Conservation (phyloP, 53 echinoderm and acorn worm genomes). For the Luidia sarsii region DNA sequence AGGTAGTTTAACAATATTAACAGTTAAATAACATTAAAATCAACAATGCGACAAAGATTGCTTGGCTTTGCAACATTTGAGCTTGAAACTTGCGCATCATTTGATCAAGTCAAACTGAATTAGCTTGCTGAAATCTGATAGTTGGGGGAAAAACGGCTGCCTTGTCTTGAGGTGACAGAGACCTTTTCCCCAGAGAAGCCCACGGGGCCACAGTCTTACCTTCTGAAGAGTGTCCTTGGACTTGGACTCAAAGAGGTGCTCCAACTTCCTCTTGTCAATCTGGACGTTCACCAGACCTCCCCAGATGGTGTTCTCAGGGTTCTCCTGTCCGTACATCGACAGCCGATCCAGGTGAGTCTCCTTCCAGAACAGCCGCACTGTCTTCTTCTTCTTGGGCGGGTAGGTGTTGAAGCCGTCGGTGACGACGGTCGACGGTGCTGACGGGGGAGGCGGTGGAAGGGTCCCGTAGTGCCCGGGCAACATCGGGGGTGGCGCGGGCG, state of each 20-base stretch:
- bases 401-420: constrained; percentile 62
- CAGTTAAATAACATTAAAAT: too few relatives aligned
- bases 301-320: constrained; percentile 77
- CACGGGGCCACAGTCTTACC: constrained; percentile 77
- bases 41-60: too few relatives aligned
- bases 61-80: too few relatives aligned
- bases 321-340: constrained; percentile 60
- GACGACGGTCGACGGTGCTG: constrained; percentile 13
- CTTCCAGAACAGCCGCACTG: constrained; percentile 93
- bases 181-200: too few relatives aligned
- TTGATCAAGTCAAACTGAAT: too few relatives aligned
- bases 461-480: constrained; percentile 27
- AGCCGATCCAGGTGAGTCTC: constrained; percentile 75
- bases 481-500: too few relatives aligned
- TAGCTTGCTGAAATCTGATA: too few relatives aligned
- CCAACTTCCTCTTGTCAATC: constrained; percentile 88
- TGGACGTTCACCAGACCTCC: constrained; percentile 64
- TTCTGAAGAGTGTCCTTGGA: constrained; percentile 82
- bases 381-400: constrained; percentile 93
- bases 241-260: constrained; percentile 94
- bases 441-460: constrained; percentile 64
- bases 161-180: too few relatives aligned
- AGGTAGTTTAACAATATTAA: too few relatives aligned
- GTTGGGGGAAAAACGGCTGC: too few relatives aligned
- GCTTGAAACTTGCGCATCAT: too few relatives aligned